Evolutionary conservation across 2,113 vertebrate species (phyloP).

Genomic region (Erinaceus europaeus): DNA sequence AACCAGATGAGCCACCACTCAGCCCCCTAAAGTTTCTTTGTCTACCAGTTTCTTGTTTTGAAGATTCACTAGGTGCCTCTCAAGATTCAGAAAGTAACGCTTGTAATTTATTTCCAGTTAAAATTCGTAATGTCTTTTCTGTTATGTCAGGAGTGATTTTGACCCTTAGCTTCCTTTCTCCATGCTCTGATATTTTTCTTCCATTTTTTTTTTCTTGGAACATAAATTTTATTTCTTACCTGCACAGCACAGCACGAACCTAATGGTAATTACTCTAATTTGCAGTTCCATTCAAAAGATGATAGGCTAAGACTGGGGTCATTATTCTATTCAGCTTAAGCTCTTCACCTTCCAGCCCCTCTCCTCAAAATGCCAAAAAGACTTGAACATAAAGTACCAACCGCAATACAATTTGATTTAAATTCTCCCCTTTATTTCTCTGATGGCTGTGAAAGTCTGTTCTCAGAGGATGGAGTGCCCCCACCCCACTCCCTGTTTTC

Average conservation of each 20-base stretch:
- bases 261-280: not conserved
- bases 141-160: not conserved
- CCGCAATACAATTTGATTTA: not conserved
- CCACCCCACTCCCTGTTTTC: rapidly evolving
- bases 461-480: not conserved
- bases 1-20: too few relatives aligned
- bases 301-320: not conserved
- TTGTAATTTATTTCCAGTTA: not conserved
- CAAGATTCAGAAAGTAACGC: not conserved
- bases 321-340: rapidly evolving
- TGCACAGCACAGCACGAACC: not conserved
- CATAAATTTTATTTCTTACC: not conserved
- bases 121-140: not conserved
- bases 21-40: too few relatives aligned
- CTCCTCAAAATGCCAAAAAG: not conserved
- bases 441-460: not conserved
- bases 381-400: not conserved
- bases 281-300: rapidly evolving
- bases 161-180: not conserved
- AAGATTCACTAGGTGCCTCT: not conserved
- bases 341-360: not conserved
- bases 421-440: not conserved
- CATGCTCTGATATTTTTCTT: not conserved
- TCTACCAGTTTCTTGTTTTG: not conserved
- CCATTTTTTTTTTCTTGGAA: slow-evolving; percentile 22